These are phyloP conservation scores for Theodoxus fluviatilis DNA, from an alignment of 2,888 invertebrate genomes.

Conservation along the genomic window DNA sequence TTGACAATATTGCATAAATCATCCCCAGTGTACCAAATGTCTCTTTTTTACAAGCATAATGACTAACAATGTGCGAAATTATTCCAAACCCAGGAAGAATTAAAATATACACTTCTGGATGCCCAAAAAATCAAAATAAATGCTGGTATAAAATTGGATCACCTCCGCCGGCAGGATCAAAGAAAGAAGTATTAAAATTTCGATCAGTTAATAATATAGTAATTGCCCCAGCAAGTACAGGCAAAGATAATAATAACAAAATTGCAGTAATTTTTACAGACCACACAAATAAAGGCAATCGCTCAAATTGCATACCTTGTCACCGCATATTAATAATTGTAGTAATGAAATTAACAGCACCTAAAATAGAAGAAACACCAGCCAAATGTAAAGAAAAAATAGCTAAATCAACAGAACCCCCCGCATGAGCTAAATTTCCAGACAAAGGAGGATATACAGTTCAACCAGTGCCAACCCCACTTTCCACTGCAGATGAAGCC, in stretches of 20 bases:
- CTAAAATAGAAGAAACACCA: constrained; percentile 75
- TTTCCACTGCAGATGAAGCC: constrained; percentile 74
- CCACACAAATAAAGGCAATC: constrained; percentile 78
- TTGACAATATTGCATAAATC: constrained; percentile 84
- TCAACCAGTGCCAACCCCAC: constrained; percentile 80
- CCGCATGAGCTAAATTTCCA: constrained; percentile 72
- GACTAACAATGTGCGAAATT: constrained; percentile 80
- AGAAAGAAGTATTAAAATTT: constrained; percentile 82
- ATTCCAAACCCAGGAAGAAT: constrained; percentile 84
- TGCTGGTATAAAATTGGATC: constrained; percentile 84
- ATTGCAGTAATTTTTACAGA: constrained; percentile 75
- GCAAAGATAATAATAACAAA: constrained; percentile 75
- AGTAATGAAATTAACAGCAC: constrained; percentile 81
- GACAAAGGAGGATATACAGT: constrained; percentile 79
- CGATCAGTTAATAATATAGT: constrained; percentile 82
- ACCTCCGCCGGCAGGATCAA: constrained; percentile 81
- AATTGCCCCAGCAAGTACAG: constrained; percentile 81
- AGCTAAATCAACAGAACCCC: constrained; percentile 76
- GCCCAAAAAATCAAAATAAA: constrained; percentile 87
- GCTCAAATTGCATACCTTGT: constrained; percentile 71
- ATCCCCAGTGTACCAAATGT: constrained; percentile 78
- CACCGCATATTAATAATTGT: constrained; percentile 78
- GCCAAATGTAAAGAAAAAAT: constrained; percentile 82
- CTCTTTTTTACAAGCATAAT: constrained; percentile 73
- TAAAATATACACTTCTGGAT: constrained; percentile 86